Percentiles rank a stretch among this genome's conserved stretches.
These are phyloP conservation scores for Tor tambroides DNA, from an alignment of 2,113 vertebrate genomes.

Conservation along the genomic window DNA sequence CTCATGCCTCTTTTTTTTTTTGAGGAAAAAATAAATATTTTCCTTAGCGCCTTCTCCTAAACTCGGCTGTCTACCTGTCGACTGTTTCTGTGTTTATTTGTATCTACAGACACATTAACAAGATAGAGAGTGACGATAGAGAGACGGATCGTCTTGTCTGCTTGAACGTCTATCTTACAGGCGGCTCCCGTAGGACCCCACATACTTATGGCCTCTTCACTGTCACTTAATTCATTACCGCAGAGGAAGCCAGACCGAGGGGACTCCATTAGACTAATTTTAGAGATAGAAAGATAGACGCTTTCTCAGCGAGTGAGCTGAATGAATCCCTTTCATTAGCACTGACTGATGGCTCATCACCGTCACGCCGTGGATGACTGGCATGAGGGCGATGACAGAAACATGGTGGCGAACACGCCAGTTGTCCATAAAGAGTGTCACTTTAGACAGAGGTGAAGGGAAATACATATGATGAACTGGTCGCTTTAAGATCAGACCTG, in stretches of 20 bases:
- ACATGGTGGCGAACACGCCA: background rate
- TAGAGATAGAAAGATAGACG: conserved; percentile 35
- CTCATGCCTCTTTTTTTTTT: background rate
- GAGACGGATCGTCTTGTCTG: conserved; percentile 27
- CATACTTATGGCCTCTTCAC: conserved; percentile 35
- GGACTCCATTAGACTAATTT: conserved; percentile 54
- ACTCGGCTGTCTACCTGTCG: conserved; percentile 4
- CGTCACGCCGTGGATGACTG: conserved; percentile 4
- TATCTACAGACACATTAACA: conserved; percentile 32
- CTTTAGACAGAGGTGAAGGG: conserved; percentile 16
- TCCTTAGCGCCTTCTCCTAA: background rate
- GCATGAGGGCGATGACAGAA: conserved; percentile 3
- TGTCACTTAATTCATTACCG: conserved; percentile 54
- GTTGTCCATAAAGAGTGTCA: conserved; percentile 1
- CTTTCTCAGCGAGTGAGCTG: conserved; percentile 37
- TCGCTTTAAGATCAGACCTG: conserved; percentile 8
- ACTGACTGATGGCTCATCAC: conserved; percentile 41
- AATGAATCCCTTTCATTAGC: conserved; percentile 43
- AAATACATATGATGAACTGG: background rate
- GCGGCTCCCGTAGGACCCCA: conserved; percentile 26
- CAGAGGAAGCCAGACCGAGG: conserved; percentile 36
- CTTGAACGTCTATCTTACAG: conserved; percentile 43
- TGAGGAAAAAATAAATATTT: conserved; percentile 40
- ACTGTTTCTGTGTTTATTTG: conserved; percentile 18
- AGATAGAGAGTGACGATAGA: background rate